Evolutionary conservation across 2,113 vertebrate genomes (phyloP).

Genomic region (rabbit (Oryctolagus cuniculus)): mOryCun1.1 NC_091445.1:43642501-43643000

Average conservation of each 20-base stretch:
- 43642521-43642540: neutral
- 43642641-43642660: neutral
- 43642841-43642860: neutral
- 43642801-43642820: neutral
- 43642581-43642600: neutral
- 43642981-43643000: neutral
- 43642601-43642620: neutral
- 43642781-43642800: neutral
- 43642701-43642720: neutral
- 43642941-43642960: neutral
- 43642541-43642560: neutral
- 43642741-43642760: neutral
- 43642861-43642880: neutral
- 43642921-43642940: neutral
- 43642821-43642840: too few species aligned
- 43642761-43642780: neutral
- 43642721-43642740: too few species aligned
- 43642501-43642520: neutral
- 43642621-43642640: neutral
- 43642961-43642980: neutral
- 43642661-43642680: neutral
- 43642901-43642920: neutral
- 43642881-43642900: too few species aligned
- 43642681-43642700: neutral
- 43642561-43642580: neutral